Conservation (phyloP, 2,797 vertebrate species). For the Discoglossus pictus region DNA sequence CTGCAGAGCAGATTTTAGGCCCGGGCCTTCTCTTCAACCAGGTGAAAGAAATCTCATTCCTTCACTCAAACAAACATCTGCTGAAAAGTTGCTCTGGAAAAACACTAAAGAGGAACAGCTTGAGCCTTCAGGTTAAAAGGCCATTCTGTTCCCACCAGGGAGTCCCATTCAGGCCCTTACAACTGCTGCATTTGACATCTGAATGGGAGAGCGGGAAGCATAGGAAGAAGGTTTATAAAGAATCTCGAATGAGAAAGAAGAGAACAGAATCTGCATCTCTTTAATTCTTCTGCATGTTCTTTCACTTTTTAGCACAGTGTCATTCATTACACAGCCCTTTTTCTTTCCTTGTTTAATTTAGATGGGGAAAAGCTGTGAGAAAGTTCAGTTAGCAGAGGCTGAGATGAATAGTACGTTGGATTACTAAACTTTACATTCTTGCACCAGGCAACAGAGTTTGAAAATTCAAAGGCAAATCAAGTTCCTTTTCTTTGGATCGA, state of each 20-base stretch:
- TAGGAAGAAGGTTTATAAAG: slow-evolving; percentile 49
- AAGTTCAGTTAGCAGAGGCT: slow-evolving; percentile 34
- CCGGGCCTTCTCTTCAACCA: slow-evolving; percentile 56
- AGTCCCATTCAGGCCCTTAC: slow-evolving; percentile 77
- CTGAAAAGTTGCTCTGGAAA: slow-evolving; percentile 58
- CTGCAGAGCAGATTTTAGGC: slow-evolving; percentile 45
- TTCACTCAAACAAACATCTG: slow-evolving; percentile 70
- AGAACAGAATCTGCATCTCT: slow-evolving; percentile 63
- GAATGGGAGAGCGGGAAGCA: slow-evolving; percentile 61
- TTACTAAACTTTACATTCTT: slow-evolving; percentile 26
- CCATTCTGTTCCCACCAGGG: slow-evolving; percentile 85
- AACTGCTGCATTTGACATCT: slow-evolving; percentile 78
- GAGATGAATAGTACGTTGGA: slow-evolving; percentile 17
- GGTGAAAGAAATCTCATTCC: slow-evolving; percentile 70
- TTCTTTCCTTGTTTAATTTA: slow-evolving; percentile 52
- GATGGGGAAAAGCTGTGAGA: slow-evolving; percentile 55
- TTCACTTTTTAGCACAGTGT: slow-evolving; percentile 51
- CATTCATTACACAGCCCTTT: slow-evolving; percentile 50
- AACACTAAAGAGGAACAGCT: slow-evolving; percentile 61
- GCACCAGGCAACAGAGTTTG: slow-evolving; percentile 6
- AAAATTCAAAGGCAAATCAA: slow-evolving; percentile 18
- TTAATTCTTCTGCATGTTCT: slow-evolving; percentile 59
- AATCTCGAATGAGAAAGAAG: slow-evolving; percentile 40
- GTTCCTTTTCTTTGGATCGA: not conserved
- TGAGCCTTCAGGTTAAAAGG: slow-evolving; percentile 79